A percentile compares a stretch with the other conserved stretches of the same genome.
Evolutionary conservation across 2,797 vertebrate species (phyloP).

Genomic region (Micromesistius poutassou): DNA sequence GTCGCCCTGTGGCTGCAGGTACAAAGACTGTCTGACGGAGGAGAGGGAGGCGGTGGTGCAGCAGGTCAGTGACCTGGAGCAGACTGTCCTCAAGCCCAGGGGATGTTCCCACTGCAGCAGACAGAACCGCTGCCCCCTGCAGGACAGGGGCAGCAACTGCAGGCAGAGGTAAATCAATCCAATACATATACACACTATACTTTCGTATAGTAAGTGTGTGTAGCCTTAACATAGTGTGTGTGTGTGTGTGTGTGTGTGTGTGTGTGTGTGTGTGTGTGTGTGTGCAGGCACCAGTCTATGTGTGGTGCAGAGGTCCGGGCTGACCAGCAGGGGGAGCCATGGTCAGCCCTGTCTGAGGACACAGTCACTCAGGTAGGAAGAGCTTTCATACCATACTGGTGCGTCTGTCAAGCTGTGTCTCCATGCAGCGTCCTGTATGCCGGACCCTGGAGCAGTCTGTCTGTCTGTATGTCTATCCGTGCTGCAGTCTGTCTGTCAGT

Average conservation of each 20-base stretch:
- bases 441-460: neutral
- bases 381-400: neutral
- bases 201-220: too few species aligned
- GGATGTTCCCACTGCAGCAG: neutral
- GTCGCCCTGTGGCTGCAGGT: conserved; percentile 47
- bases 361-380: neutral
- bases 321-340: neutral
- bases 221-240: neutral
- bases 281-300: neutral
- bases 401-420: neutral
- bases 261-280: conserved; percentile 4
- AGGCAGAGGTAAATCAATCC: conserved; percentile 27
- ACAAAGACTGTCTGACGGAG: conserved; percentile 68
- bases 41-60: conserved; percentile 65
- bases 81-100: conserved; percentile 45
- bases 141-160: conserved; percentile 26
- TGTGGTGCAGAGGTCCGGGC: neutral
- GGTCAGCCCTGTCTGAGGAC: neutral
- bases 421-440: neutral
- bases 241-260: neutral
- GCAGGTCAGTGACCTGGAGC: conserved; percentile 63
- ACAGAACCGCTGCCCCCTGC: conserved; percentile 29
- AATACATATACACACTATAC: neutral
- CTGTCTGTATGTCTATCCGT: neutral
- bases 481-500: neutral